Percentiles rank a stretch among this genome's conserved stretches.
phyloP scores from a whole-genome alignment of 1,140 invertebrate species.

The Dinoponera quadriceps region DNA sequence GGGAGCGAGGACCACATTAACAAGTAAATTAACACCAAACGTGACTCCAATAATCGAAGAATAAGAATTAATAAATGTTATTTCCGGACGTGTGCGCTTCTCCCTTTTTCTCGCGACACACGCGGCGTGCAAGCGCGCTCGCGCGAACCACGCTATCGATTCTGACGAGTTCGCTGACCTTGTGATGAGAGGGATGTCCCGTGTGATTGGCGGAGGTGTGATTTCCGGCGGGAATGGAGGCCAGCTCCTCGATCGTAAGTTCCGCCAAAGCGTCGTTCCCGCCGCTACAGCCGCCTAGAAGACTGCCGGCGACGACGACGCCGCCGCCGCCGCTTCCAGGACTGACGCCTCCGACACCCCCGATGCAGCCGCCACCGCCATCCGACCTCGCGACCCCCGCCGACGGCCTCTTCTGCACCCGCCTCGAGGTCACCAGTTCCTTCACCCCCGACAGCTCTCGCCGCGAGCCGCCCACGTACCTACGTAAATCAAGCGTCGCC shows the following conservation, averaged over 20 bases:
- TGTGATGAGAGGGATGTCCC: constrained; percentile 83
- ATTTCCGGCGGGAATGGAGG: constrained; percentile 83
- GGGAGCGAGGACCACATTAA: not conserved
- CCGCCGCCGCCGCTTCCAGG: constrained; percentile 68
- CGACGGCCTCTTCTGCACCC: constrained; percentile 80
- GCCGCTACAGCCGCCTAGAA: constrained; percentile 82
- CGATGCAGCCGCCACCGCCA: constrained; percentile 73
- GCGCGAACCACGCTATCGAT: constrained; percentile 35
- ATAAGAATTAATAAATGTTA: constrained; percentile 47
- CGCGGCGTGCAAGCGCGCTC: not conserved
- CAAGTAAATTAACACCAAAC: not conserved
- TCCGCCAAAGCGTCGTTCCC: constrained; percentile 84
- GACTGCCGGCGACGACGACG: constrained; percentile 70
- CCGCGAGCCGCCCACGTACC: constrained; percentile 80
- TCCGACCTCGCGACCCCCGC: constrained; percentile 76
- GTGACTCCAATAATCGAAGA: not conserved
- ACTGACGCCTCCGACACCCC: constrained; percentile 60
- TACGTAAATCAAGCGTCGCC: constrained; percentile 47
- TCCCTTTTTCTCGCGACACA: not conserved
- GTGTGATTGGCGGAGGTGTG: constrained; percentile 81
- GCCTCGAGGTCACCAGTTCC: constrained; percentile 80
- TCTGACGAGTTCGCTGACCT: constrained; percentile 75
- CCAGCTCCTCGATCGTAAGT: constrained; percentile 84
- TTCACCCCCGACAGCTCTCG: constrained; percentile 82
- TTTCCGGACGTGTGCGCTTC: constrained; percentile 1